Conservation (phyloP, 1,140 invertebrate species). For the Diachasmimorpha longicaudata region DNA sequence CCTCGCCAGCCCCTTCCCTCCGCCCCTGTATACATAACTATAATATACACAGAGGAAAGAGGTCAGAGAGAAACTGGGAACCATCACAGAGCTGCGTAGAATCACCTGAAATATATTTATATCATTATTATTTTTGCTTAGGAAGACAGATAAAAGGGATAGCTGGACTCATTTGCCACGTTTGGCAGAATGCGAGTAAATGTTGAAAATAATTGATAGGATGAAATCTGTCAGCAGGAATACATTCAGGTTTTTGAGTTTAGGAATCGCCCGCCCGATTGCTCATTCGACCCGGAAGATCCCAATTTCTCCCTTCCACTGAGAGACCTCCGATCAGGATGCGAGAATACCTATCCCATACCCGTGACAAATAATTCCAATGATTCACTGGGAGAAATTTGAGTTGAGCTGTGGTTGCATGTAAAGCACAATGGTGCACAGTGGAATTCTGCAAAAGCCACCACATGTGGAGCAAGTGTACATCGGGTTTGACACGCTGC, state of each 20-base stretch:
- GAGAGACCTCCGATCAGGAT: neutral
- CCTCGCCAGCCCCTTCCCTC: constrained; percentile 42
- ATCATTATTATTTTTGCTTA: neutral
- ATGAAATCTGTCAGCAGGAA: neutral
- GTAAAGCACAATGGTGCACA: neutral
- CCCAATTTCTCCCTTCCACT: neutral
- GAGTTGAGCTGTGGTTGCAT: neutral
- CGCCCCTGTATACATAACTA: constrained; percentile 23
- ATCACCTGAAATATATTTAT: neutral
- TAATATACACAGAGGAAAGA: neutral
- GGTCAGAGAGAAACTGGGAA: neutral
- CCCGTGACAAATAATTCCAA: neutral
- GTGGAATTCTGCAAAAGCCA: neutral
- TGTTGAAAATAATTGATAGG: neutral
- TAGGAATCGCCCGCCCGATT: neutral
- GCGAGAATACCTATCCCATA: neutral
- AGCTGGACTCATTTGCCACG: neutral
- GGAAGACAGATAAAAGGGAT: neutral
- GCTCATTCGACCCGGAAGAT: neutral
- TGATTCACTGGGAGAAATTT: neutral
- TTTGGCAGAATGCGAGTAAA: neutral
- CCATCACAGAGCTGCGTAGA: neutral
- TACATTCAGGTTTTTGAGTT: neutral
- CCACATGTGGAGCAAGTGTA: neutral
- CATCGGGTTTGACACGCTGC: neutral